Evolutionary conservation across 2,113 vertebrate species (phyloP).

Genomic region (Stigmatopora nigra): DNA sequence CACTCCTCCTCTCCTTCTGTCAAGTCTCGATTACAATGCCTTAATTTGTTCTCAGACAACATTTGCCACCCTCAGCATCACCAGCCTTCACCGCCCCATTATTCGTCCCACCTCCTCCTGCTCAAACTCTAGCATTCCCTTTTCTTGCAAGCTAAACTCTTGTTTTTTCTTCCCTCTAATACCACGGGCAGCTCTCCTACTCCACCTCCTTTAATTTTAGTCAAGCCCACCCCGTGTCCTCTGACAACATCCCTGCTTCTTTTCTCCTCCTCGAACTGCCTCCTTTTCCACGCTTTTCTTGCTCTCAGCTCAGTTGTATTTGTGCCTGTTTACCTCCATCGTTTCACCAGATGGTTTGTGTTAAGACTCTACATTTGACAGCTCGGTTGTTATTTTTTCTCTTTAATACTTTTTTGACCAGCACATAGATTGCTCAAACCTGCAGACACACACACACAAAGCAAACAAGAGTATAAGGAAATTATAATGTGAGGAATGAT

Average conservation of each 20-base stretch:
- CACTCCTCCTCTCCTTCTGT: conserved; percentile 68
- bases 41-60: conserved; percentile 52
- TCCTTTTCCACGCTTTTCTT: conserved; percentile 19
- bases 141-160: conserved; percentile 25
- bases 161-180: conserved; percentile 4
- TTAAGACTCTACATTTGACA: conserved; percentile 67
- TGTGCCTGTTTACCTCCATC: conserved; percentile 60
- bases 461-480: conserved; percentile 58
- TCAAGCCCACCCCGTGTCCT: conserved; percentile 42
- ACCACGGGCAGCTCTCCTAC: conserved; percentile 26
- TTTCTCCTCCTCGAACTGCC: conserved; percentile 25
- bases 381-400: conserved; percentile 37
- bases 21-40: conserved; percentile 46
- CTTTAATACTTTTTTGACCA: conserved; percentile 64
- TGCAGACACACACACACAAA: conserved; percentile 46
- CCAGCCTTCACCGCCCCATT: conserved; percentile 15
- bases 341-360: conserved; percentile 71
- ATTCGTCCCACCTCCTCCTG: conserved; percentile 35
- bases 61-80: conserved; percentile 39
- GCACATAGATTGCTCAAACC: conserved; percentile 45
- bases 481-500: conserved; percentile 62
- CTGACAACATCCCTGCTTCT: conserved; percentile 39
- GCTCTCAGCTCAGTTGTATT: conserved; percentile 40
- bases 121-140: conserved; percentile 37
- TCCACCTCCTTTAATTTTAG: conserved; percentile 33